Conservation (phyloP, 2,113 vertebrate species). For the Chauna torquata region DNA sequence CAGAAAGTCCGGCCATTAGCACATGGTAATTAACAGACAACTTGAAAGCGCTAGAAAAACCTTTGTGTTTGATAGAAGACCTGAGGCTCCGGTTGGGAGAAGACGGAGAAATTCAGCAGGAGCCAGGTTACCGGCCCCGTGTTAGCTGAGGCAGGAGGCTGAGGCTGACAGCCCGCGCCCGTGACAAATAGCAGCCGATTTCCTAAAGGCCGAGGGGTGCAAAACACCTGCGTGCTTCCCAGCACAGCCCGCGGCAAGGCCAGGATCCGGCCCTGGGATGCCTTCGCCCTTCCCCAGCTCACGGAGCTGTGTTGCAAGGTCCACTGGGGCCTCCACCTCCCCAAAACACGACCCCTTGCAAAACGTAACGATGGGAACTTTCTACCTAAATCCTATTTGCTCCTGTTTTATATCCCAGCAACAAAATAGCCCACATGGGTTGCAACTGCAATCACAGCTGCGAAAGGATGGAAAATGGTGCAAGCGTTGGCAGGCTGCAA, state of each 20-base stretch:
- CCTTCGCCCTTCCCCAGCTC: not conserved
- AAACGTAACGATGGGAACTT: not conserved
- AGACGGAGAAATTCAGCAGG: not conserved
- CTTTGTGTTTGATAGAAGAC: not conserved
- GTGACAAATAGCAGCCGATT: no score
- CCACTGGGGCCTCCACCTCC: no score
- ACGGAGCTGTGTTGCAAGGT: not conserved
- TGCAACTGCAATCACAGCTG: not conserved
- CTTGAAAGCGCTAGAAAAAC: not conserved
- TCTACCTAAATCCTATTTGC: not conserved
- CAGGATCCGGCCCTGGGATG: no score
- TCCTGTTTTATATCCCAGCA: not conserved
- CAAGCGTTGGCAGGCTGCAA: accelerated
- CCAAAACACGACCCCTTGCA: no score
- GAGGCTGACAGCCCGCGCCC: not conserved
- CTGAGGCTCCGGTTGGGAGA: not conserved
- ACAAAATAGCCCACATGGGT: not conserved
- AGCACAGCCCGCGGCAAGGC: no score
- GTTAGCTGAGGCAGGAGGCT: not conserved
- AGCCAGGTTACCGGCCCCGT: not conserved
- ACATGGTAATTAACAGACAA: not conserved
- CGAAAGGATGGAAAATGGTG: not conserved
- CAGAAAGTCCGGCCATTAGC: not conserved
- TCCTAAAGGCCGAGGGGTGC: no score
- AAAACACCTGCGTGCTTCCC: no score